These are phyloP conservation scores for Dendrocincla fuliginosa DNA, from an alignment of 2,797 vertebrate species.

Conservation along the genomic window DNA sequence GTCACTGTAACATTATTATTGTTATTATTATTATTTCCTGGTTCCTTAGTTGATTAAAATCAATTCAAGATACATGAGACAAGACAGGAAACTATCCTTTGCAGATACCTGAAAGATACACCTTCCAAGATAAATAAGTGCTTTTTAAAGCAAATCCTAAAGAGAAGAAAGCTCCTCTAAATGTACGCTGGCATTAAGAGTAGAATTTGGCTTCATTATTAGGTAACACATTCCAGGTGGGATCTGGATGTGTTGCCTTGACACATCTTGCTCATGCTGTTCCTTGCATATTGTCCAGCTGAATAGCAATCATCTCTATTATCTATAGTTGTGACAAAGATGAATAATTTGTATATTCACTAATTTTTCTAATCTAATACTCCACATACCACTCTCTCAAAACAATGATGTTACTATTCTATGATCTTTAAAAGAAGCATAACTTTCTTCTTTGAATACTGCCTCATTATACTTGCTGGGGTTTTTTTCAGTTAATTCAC, in stretches of 20 bases:
- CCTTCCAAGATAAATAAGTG: neutral
- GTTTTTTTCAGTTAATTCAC: neutral
- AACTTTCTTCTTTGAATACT: neutral
- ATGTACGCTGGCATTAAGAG: neutral
- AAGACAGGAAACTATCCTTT: neutral
- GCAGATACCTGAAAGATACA: neutral
- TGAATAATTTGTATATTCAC: neutral
- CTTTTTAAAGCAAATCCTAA: neutral
- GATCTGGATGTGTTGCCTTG: neutral
- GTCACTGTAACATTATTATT: neutral
- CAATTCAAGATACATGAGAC: neutral
- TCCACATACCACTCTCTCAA: neutral
- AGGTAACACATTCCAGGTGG: neutral
- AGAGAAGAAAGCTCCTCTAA: neutral
- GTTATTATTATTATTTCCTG: neutral
- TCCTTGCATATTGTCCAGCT: neutral
- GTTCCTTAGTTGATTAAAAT: neutral
- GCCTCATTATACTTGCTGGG: neutral
- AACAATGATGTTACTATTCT: neutral
- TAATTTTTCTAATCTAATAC: neutral
- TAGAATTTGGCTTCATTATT: neutral
- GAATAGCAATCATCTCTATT: neutral
- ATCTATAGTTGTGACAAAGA: neutral
- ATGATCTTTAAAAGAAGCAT: neutral
- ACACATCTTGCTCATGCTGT: neutral